Evolutionary conservation across 2,888 invertebrate species (phyloP).

Genomic region (Chrysolina oricalcia): DNA sequence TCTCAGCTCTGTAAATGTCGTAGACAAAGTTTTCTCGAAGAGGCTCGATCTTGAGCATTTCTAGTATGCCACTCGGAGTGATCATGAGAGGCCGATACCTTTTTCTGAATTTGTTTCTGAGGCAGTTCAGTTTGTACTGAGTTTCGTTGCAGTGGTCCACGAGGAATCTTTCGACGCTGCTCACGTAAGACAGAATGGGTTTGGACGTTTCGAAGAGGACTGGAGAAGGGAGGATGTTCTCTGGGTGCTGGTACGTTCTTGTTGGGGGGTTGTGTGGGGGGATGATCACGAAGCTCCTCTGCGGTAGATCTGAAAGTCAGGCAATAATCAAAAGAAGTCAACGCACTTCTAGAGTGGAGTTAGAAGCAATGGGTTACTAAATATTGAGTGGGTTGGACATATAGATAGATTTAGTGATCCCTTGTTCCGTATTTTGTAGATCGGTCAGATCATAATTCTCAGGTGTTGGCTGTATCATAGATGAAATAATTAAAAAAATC

Average conservation of each 20-base stretch:
- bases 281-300: conserved; percentile 65
- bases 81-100: conserved; percentile 33
- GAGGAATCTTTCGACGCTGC: conserved; percentile 59
- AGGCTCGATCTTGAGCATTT: conserved; percentile 65
- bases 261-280: conserved; percentile 61
- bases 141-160: conserved; percentile 64
- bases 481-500: too few relatives aligned
- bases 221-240: conserved; percentile 64
- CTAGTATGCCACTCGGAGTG: conserved; percentile 51
- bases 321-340: background rate
- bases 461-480: too few relatives aligned
- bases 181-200: conserved; percentile 63
- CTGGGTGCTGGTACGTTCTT: conserved; percentile 53
- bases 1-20: conserved; percentile 63
- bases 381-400: too few relatives aligned
- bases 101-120: conserved; percentile 55
- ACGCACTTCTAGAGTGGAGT: too few relatives aligned
- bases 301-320: conserved; percentile 64
- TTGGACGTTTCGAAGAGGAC: conserved; percentile 67
- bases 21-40: conserved; percentile 65
- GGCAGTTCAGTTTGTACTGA: conserved; percentile 62
- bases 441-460: too few relatives aligned
- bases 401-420: too few relatives aligned
- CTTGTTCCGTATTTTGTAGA: too few relatives aligned
- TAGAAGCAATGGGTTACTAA: too few relatives aligned